Percentiles rank a stretch among this genome's conserved stretches.
These are phyloP conservation scores for Aphaenogaster ashmeadi DNA, from an alignment of 1,140 invertebrate species.

Conservation along the genomic window DNA sequence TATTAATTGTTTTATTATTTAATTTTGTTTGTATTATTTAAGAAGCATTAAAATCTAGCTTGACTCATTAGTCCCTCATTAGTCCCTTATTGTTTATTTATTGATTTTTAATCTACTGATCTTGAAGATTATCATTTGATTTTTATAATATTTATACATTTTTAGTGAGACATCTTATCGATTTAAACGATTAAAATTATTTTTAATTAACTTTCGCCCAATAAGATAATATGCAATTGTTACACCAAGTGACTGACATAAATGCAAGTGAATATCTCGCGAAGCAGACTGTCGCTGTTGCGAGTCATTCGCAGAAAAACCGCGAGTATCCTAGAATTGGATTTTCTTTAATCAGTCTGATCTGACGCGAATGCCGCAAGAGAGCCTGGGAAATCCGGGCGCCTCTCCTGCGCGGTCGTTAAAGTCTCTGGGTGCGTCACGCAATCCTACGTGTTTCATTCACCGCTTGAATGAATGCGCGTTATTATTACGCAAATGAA, in stretches of 20 bases:
- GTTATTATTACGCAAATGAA: constrained; percentile 1
- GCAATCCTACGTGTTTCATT: constrained; percentile 9
- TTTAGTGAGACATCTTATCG: not conserved
- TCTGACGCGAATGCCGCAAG: not conserved
- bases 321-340: not conserved
- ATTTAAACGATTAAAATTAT: not conserved
- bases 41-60: too few relatives aligned
- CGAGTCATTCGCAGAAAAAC: not conserved
- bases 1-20: too few relatives aligned
- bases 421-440: not conserved
- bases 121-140: too few relatives aligned
- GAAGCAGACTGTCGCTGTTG: not conserved
- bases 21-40: too few relatives aligned
- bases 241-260: not conserved
- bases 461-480: not conserved
- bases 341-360: not conserved
- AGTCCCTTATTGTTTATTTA: too few relatives aligned
- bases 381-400: not conserved
- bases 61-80: too few relatives aligned
- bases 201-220: not conserved
- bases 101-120: too few relatives aligned
- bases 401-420: not conserved
- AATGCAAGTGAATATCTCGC: not conserved
- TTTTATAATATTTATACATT: not conserved
- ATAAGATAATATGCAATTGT: not conserved